Conservation (phyloP, 2,888 invertebrate species). For the Mythimna ferrago region DNA sequence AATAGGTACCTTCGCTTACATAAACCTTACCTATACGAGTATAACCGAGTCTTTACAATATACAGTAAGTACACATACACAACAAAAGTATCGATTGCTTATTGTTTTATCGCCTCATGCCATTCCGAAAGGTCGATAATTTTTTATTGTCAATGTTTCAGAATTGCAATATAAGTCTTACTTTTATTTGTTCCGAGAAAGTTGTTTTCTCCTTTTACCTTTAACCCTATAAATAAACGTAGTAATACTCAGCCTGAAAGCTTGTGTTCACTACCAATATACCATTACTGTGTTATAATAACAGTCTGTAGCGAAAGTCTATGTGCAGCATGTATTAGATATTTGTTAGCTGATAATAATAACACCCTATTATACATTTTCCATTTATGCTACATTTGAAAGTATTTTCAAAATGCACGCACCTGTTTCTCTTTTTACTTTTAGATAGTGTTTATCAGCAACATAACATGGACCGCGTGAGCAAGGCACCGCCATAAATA, state of each 20-base stretch:
- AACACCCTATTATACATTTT: constrained; percentile 12
- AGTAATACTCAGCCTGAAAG: constrained; percentile 33
- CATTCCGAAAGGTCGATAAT: constrained; percentile 73
- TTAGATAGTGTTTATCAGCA: constrained; percentile 75
- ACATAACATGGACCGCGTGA: constrained; percentile 74
- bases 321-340: constrained; percentile 29
- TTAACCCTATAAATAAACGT: constrained; percentile 60
- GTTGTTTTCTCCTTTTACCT: constrained; percentile 63
- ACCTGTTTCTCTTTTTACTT: constrained; percentile 68
- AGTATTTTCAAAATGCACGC: constrained; percentile 50
- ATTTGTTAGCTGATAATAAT: constrained; percentile 29
- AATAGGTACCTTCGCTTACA: neutral
- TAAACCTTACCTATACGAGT: neutral
- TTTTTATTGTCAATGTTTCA: constrained; percentile 73
- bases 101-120: constrained; percentile 72
- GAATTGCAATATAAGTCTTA: constrained; percentile 67
- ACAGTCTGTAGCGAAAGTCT: constrained; percentile 47
- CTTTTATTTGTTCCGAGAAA: constrained; percentile 66
- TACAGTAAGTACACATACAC: constrained; percentile 17
- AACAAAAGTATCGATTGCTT: constrained; percentile 70
- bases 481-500: constrained; percentile 74
- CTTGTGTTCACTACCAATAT: constrained; percentile 49
- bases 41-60: constrained; percentile 29
- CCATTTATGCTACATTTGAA: constrained; percentile 45
- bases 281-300: constrained; percentile 47